Evolutionary conservation across 2,888 invertebrate species (phyloP).

Genomic region (Aplocera efformata): DNA sequence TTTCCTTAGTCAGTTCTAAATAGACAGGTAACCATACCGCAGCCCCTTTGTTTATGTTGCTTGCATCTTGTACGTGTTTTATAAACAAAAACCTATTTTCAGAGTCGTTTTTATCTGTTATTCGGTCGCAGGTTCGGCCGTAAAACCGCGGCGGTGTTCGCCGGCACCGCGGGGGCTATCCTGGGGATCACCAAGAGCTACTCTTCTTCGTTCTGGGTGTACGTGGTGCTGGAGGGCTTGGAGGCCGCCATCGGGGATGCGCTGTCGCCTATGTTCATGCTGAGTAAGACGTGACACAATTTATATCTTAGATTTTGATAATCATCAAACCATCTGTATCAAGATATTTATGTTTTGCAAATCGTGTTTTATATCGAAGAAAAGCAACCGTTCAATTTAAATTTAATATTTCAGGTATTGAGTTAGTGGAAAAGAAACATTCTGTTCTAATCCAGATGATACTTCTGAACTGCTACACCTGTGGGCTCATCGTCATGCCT

Average conservation of each 20-base stretch:
- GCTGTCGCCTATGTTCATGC: slow-evolving; percentile 70
- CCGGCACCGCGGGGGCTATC: slow-evolving; percentile 63
- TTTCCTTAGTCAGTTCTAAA: too few relatives aligned
- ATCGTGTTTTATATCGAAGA: too few relatives aligned
- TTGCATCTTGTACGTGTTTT: neutral
- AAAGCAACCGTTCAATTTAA: too few relatives aligned
- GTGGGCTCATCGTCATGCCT: slow-evolving; percentile 64
- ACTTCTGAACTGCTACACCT: slow-evolving; percentile 65
- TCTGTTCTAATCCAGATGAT: slow-evolving; percentile 69
- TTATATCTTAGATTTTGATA: too few relatives aligned
- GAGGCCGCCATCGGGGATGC: slow-evolving; percentile 72
- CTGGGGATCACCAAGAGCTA: slow-evolving; percentile 66
- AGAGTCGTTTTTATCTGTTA: neutral
- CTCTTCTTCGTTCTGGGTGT: slow-evolving; percentile 56
- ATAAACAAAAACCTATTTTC: neutral
- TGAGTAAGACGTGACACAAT: too few relatives aligned
- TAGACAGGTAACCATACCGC: too few relatives aligned
- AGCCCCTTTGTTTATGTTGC: neutral
- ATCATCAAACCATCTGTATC: too few relatives aligned
- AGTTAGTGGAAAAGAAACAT: slow-evolving; percentile 66
- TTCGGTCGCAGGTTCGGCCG: slow-evolving; percentile 54
- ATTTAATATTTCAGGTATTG: slow-evolving; percentile 67
- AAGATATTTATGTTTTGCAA: too few relatives aligned
- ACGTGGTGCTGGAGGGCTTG: slow-evolving; percentile 54
- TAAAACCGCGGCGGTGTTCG: slow-evolving; percentile 66